Evolutionary conservation across 2,113 vertebrate genomes (phyloP).

Genomic region (Erinaceus europaeus): DNA sequence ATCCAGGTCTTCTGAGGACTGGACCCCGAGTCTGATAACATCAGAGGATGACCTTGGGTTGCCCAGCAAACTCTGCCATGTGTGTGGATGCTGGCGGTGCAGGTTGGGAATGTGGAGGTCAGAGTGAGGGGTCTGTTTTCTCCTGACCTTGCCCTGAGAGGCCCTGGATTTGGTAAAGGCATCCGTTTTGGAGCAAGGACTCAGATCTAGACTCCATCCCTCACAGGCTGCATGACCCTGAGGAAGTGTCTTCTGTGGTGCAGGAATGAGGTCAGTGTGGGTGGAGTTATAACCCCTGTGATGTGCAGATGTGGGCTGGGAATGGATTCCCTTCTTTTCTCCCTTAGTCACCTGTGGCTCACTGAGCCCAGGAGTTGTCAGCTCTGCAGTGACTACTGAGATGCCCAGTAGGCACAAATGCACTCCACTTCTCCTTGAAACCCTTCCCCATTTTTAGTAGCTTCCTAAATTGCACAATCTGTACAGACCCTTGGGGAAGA

Average conservation of each 20-base stretch:
- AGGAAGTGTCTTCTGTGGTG: too few species aligned
- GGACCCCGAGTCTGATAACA: background rate
- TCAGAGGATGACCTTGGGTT: background rate
- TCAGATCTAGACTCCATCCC: background rate
- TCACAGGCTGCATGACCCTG: fast-evolving
- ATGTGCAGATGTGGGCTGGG: too few species aligned
- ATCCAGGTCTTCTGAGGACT: background rate
- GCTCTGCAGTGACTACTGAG: background rate
- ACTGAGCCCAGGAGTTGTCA: fast-evolving
- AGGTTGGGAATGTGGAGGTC: fast-evolving
- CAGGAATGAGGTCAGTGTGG: too few species aligned
- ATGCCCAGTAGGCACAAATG: fast-evolving
- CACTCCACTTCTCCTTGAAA: background rate
- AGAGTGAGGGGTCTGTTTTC: too few species aligned
- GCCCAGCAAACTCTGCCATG: background rate
- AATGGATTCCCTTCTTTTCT: fast-evolving
- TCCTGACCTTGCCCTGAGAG: too few species aligned
- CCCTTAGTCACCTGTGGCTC: background rate
- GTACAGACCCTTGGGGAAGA: background rate
- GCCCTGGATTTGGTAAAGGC: background rate
- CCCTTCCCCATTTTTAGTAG: background rate
- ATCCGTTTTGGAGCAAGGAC: background rate
- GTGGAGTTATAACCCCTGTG: too few species aligned
- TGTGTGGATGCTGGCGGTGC: background rate
- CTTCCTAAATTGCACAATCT: too few species aligned